Base-by-base conservation (phyloP, 2,797 vertebrate species). In the Synaphobranchus kaupii region DNA sequence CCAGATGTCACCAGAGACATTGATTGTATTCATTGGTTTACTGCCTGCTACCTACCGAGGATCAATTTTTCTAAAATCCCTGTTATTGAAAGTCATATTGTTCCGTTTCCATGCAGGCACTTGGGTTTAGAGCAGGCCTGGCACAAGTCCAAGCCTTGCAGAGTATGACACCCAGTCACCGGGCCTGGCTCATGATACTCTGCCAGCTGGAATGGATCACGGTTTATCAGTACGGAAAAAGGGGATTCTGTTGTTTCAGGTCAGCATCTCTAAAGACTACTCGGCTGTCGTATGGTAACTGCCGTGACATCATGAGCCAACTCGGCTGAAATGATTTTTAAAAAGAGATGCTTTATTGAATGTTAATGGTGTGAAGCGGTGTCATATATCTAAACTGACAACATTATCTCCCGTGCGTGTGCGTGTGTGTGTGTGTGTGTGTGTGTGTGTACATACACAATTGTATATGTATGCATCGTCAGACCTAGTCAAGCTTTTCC, bases 1-100 rank as follows among this genome's bases (percentile, higher is more conserved):
- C 92, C 93, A 94, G 93, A 94, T 94, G 94, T 95, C 95, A 94
- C 92, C 93, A 54, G 28, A 88, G 84, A 92, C 91, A 92, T 94
- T 91, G 91, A 93, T 94, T 94, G 94, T 93, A 93, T 91, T 95
- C 93, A 91, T 87, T 88, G 34, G 90, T 86, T 90, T 84, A 87
- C 89, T 92, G 90, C 92, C 91, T 17, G 56, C 56, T 58, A 91
- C 91, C 93, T 93, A 90, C 47, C 88, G 91, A 91, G 92, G 91
- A 91, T 5, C 50, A 87, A 90, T 91, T 92, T 90, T 90, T 92
- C 92, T 92, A 91, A 89, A 89, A 86, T 39, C 47, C 54, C 48
- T 73, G 89, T 84, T 86, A 82, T 68, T 48, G 84, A 88, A 86
- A 88, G 85, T 84, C 25, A 81, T 84, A 84, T 85, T 83, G 81